A percentile compares a stretch with the other conserved stretches of the same genome.
These are phyloP conservation scores for Delia radicum DNA, from an alignment of 1,140 invertebrate genomes.

Conservation along the genomic window DNA sequence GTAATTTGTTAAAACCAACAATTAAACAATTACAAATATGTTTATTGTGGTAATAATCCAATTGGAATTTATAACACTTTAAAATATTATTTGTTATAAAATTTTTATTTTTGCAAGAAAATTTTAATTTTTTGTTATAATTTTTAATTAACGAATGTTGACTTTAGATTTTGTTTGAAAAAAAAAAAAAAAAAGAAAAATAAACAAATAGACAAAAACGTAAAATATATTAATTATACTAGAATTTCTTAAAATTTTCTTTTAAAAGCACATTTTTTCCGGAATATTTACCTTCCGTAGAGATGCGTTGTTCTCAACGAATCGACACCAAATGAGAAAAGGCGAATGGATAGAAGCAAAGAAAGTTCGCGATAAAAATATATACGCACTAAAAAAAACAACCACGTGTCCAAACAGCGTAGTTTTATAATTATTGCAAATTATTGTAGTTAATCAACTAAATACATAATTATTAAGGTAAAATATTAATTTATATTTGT, in stretches of 20 bases:
- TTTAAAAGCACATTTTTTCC: conserved; percentile 11
- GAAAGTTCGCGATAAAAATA: not conserved
- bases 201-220: not conserved
- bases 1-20: conserved; percentile 7
- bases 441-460: no score
- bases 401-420: not conserved
- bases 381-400: not conserved
- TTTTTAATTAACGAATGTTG: not conserved
- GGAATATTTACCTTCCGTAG: not conserved
- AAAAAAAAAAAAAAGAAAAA: not conserved
- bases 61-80: not conserved
- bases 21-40: not conserved
- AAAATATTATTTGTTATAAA: no score
- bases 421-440: not conserved
- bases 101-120: no score
- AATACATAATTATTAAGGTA: no score
- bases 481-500: no score
- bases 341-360: not conserved
- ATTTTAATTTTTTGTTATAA: not conserved
- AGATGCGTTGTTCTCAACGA: not conserved
- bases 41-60: not conserved
- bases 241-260: not conserved
- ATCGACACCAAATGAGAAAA: conserved; percentile 20
- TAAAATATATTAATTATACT: not conserved
- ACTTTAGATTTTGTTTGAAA: not conserved